Base-by-base conservation (phyloP, 2,888 invertebrate genomes). In the Phortica magna region DNA sequence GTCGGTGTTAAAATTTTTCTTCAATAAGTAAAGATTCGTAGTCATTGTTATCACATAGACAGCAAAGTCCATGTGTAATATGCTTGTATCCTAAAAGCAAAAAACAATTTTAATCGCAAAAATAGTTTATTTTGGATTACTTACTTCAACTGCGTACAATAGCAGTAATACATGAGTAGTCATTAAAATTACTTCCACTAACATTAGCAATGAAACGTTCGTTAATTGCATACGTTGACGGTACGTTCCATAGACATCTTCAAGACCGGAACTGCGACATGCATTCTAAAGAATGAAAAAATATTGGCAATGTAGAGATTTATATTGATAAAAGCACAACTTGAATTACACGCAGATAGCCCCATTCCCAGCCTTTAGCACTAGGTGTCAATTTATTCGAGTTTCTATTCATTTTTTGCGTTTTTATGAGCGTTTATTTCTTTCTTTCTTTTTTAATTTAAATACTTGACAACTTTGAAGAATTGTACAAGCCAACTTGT, bases 191-290 rank as follows among this genome's bases (percentile, higher is more conserved):
- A 80, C 83, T 1, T 81, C 67, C 19, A 75, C 70, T 12, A 77
- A 61, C 3, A 81, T 7, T 12, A 82, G 77, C 1, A 80, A 39
- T 4, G 76, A 43, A 2, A 75, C 75, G 61, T 80, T 73, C 39
- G 77, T 74, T 0, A 98, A 97, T 2, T 97, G 96, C 0, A 97
- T 96, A 81, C 95, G 95, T 71, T 95, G 94, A 85, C 71, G 0
- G 39, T 80, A 81, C 0, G 77, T 73, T 1, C 59, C 22, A 41
- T 77, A 79, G 65, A 55, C 76, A 6, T 31, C 2, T 41, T 85
- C 85, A 64, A 84, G 7, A 2, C 71, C 14, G 48, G 75, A 31
- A 1, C 12, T 31, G 0, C n/a, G 7, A 10, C 78, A 80, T 74
- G 75, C 70, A 6, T 7, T 9, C 84, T 83, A 43, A 7, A 9